phyloP scores from a whole-genome alignment of 1,140 invertebrate genomes.

The Tachypleus tridentatus region DNA sequence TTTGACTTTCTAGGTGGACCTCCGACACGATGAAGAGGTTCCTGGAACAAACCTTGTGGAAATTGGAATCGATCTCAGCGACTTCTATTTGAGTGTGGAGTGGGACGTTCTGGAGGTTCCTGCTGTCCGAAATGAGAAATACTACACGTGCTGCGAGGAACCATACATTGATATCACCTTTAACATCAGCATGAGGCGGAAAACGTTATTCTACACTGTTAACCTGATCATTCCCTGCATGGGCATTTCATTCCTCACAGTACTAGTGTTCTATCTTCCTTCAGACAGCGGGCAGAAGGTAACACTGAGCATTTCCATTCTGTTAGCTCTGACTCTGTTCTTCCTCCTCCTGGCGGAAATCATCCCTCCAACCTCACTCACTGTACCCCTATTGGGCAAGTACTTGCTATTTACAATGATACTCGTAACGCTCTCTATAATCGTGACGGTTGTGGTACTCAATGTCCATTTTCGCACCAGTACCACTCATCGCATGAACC shows the following conservation, averaged over 20 bases:
- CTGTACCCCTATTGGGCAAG: conserved; percentile 90
- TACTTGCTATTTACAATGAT: conserved; percentile 99
- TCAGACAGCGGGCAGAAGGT: conserved; percentile 98
- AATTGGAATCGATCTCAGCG: conserved; percentile 65
- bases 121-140: conserved; percentile 56
- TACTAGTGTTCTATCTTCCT: conserved; percentile 97
- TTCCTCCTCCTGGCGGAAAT: conserved; percentile 96
- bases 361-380: conserved; percentile 97
- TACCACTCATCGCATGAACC: conserved; percentile 87
- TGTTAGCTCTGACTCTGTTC: conserved; percentile 97
- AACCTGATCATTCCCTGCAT: conserved; percentile 93
- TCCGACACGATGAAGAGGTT: conserved; percentile 80
- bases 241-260: conserved; percentile 91
- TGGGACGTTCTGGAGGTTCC: conserved; percentile 95
- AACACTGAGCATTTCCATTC: conserved; percentile 53
- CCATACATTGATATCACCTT: conserved; percentile 79
- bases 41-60: conserved; percentile 46
- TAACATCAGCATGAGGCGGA: conserved; percentile 88
- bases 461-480: conserved; percentile 99
- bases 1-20: conserved; percentile 53
- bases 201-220: conserved; percentile 95
- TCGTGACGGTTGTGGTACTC: conserved; percentile 92
- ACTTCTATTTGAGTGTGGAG: conserved; percentile 92
- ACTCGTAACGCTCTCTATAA: conserved; percentile 87
- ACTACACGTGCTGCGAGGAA: conserved; percentile 64